A percentile compares a stretch with the other conserved stretches of the same genome.
These are phyloP conservation scores for Eucriotettix oculatus DNA, from an alignment of 2,888 invertebrate genomes.

Conservation along the genomic window DNA sequence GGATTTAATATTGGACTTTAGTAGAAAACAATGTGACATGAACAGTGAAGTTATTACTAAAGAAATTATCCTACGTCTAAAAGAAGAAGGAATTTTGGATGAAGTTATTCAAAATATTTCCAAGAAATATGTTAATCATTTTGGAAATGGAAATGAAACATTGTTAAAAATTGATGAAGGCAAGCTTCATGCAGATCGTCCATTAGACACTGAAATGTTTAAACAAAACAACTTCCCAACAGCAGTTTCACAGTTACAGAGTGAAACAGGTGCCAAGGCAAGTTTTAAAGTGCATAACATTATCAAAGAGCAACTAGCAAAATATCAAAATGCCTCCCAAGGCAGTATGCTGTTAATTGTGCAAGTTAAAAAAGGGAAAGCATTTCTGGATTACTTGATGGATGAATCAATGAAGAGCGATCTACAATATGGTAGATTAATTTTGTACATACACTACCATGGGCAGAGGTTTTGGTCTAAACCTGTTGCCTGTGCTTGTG, in stretches of 20 bases:
- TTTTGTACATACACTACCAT: neutral
- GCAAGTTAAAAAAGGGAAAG: neutral
- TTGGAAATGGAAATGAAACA: neutral
- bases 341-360: neutral
- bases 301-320: too few relatives aligned
- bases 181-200: neutral
- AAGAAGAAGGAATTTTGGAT: neutral
- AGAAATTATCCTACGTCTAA: neutral
- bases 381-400: neutral
- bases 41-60: neutral
- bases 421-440: neutral
- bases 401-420: neutral
- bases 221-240: neutral
- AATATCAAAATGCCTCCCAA: neutral
- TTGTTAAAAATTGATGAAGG: neutral
- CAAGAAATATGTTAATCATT: neutral
- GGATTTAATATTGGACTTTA: neutral
- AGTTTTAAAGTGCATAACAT: too few relatives aligned
- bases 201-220: neutral
- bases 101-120: neutral
- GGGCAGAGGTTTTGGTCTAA: neutral
- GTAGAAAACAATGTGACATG: neutral
- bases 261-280: too few relatives aligned
- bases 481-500: neutral
- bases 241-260: too few relatives aligned